These are phyloP conservation scores for Tiaroga cobitis DNA, from an alignment of 2,797 vertebrate species.

Conservation along the genomic window DNA sequence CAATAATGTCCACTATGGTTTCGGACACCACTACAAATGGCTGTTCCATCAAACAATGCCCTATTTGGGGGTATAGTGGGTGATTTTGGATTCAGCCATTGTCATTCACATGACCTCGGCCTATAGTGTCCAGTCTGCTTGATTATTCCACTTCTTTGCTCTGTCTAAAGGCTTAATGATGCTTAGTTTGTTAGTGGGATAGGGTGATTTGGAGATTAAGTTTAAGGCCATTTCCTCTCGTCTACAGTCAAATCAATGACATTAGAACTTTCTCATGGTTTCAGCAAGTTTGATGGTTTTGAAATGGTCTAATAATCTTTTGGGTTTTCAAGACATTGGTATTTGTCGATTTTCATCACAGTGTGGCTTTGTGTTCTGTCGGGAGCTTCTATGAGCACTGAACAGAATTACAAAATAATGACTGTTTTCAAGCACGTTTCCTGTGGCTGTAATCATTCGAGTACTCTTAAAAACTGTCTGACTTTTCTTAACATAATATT, in stretches of 20 bases:
- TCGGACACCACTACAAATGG: too few relatives aligned
- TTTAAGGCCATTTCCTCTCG: neutral
- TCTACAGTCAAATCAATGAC: neutral
- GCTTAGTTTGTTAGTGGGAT: conserved; percentile 1
- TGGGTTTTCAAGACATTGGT: neutral
- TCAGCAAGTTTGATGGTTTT: too few relatives aligned
- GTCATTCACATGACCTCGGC: conserved; percentile 20
- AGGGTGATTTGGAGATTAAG: conserved; percentile 31
- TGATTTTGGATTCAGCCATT: neutral
- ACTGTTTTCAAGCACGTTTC: neutral
- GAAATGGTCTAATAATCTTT: neutral
- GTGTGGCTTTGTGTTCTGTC: neutral
- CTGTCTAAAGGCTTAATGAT: conserved; percentile 14
- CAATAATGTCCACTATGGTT: too few relatives aligned
- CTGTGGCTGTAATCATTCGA: neutral
- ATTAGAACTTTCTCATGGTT: neutral
- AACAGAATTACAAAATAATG: neutral
- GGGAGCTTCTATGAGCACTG: neutral
- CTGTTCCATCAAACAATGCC: too few relatives aligned
- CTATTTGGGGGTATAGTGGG: too few relatives aligned
- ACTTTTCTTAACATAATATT: neutral
- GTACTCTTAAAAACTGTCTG: neutral
- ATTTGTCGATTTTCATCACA: neutral
- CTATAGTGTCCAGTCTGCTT: neutral
- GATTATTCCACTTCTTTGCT: neutral